phyloP scores from a whole-genome alignment of 1,140 invertebrate species.

The Drosophila asahinai region DNA sequence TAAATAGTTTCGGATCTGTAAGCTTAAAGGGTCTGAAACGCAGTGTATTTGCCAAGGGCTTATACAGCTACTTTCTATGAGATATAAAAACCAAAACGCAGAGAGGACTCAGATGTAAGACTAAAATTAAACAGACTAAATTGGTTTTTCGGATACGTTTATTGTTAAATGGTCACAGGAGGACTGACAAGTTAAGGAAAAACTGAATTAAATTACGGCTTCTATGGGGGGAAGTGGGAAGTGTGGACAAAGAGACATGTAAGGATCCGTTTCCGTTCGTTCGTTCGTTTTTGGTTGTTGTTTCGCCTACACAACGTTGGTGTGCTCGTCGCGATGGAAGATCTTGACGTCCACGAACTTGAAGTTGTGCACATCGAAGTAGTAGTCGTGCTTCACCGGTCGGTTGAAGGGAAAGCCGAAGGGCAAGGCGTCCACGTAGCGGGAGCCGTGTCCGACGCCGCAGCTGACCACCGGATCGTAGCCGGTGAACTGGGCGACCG shows the following conservation, averaged over 20 bases:
- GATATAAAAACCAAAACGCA: too few species aligned
- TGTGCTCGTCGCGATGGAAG: conserved; percentile 87
- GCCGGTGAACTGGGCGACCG: conserved; percentile 68
- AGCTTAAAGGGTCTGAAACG: too few species aligned
- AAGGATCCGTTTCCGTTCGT: conserved; percentile 28
- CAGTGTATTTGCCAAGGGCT: too few species aligned
- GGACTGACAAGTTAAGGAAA: conserved; percentile 35
- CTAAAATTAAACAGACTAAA: not conserved
- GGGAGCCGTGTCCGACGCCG: conserved; percentile 84
- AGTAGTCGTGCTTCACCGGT: conserved; percentile 86
- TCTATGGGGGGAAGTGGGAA: conserved; percentile 33
- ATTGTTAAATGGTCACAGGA: conserved; percentile 31
- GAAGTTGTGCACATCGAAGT: conserved; percentile 88
- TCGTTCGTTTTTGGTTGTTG: conserved; percentile 14
- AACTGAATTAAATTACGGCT: conserved; percentile 36
- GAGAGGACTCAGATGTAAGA: not conserved
- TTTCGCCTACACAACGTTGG: conserved; percentile 63
- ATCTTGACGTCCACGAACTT: conserved; percentile 88
- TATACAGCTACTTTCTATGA: too few species aligned
- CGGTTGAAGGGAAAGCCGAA: conserved; percentile 90
- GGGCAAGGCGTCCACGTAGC: conserved; percentile 85
- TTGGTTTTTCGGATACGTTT: conserved; percentile 25
- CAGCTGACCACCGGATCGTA: conserved; percentile 75
- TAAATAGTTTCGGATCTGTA: too few species aligned
- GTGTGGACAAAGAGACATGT: conserved; percentile 17